Evolutionary conservation across 1,140 invertebrate genomes (phyloP).

Genomic region (Eriosoma lanigerum): DNA sequence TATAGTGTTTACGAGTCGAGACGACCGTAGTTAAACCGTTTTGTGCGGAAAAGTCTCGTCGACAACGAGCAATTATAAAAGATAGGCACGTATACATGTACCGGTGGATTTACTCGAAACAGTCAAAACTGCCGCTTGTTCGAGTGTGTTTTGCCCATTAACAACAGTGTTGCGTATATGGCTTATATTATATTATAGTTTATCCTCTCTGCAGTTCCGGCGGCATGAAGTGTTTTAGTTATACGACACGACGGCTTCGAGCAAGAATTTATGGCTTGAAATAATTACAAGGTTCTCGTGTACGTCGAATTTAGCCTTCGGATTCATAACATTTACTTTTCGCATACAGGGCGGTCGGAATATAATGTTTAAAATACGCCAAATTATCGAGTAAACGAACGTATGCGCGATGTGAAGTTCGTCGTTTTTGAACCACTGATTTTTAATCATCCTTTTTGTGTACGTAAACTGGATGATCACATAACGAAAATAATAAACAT

Average conservation of each 20-base stretch:
- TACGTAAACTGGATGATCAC: too few relatives aligned
- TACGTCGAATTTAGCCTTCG: conserved; percentile 23
- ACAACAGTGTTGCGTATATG: not conserved
- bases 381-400: too few relatives aligned
- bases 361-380: too few relatives aligned
- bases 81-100: not conserved
- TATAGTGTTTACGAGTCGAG: too few relatives aligned
- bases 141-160: conserved; percentile 42
- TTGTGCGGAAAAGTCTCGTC: not conserved
- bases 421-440: too few relatives aligned
- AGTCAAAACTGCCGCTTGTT: conserved; percentile 10
- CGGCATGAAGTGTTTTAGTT: conserved; percentile 30
- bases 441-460: too few relatives aligned
- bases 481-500: too few relatives aligned
- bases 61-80: conserved; percentile 38
- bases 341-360: too few relatives aligned
- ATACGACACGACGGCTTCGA: not conserved
- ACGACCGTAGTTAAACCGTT: not conserved
- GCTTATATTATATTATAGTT: too few relatives aligned
- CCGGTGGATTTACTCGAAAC: not conserved
- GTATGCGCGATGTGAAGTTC: too few relatives aligned
- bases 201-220: too few relatives aligned
- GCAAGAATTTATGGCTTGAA: conserved; percentile 41
- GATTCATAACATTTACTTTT: conserved; percentile 19
- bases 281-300: not conserved